phyloP scores from a whole-genome alignment of 2,113 vertebrate species.

The Psilopsiagon aurifrons region DNA sequence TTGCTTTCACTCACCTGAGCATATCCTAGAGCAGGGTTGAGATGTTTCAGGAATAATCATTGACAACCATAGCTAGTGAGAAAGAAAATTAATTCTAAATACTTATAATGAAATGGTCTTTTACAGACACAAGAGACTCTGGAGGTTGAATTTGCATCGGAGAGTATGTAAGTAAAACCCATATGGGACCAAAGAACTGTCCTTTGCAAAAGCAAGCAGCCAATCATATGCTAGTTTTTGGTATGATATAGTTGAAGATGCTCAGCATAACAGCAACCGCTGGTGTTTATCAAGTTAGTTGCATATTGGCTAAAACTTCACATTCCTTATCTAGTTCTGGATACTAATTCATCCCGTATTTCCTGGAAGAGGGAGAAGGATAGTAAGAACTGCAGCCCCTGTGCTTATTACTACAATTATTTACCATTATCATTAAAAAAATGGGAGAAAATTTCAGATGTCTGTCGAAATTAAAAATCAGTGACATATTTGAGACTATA shows the following conservation, averaged over 20 bases:
- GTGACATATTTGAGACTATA: not conserved
- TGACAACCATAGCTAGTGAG: not conserved
- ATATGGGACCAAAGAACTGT: not conserved
- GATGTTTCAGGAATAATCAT: not conserved
- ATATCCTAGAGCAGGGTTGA: not conserved
- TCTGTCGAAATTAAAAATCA: not conserved
- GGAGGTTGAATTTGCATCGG: conserved; percentile 73
- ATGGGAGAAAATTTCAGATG: not conserved
- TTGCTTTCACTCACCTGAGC: not conserved
- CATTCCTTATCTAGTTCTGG: not conserved
- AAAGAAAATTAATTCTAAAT: not conserved
- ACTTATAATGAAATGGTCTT: not conserved
- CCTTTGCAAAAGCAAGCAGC: not conserved
- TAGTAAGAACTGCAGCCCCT: not conserved
- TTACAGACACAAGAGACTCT: conserved; percentile 70
- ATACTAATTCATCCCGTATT: not conserved
- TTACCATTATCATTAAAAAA: not conserved
- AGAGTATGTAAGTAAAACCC: conserved; percentile 70
- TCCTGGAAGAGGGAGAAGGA: not conserved
- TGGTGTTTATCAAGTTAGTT: not conserved
- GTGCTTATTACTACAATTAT: not conserved
- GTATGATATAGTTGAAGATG: not conserved
- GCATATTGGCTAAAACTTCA: not conserved
- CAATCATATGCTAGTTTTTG: not conserved
- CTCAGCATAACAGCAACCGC: not conserved